Evolutionary conservation across 2,888 invertebrate genomes (phyloP), one percentile per base, ranked within the genome.

Genomic region (Nomada hirtipes): DNA sequence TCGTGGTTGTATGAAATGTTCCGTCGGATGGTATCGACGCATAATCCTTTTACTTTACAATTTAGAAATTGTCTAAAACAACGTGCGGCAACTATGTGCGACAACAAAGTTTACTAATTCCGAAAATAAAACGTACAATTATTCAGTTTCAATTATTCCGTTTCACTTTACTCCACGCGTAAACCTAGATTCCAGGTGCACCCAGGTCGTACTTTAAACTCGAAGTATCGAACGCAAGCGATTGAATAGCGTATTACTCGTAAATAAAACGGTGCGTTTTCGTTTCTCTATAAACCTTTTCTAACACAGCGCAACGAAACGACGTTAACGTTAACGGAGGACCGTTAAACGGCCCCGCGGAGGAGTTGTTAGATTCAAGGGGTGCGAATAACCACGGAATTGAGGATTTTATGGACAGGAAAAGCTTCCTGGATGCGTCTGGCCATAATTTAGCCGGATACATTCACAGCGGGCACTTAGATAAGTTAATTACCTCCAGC

Each of bases 401-500:
- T 76, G 82, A 69, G 79, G 67, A 71, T 57, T 83, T 82, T 77
- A 82, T 70, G 74, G 69, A 72, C 74, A 76, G 78, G 85, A 87
- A 83, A 87, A 78, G 70, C 71, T 74, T 75, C 57, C 68, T 71
- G 67, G 75, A 82, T 63, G 78, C 71, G 70, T 57, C 36, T 59
- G 60, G 42, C 47, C 81, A 77, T 88, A 88, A 88, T 74, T 88
- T 77, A 79, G 64, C 68, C 70, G 76, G 79, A 80, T 85, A 83
- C 85, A 78, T 83, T 74, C 82, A 60, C 79, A 64, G 79, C 64
- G 78, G 73, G 76, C 82, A 76, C 79, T 80, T 77, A 88, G 88
- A 88, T 88, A 88, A 88, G 83, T 88, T 88, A 88, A 88, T 88
- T 88, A 88, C 88, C 82, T 79, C 84, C 61, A 80, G 78, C 76